These are phyloP conservation scores for Bombus pascuorum DNA, from an alignment of 1,140 invertebrate genomes.

Conservation along the genomic window DNA sequence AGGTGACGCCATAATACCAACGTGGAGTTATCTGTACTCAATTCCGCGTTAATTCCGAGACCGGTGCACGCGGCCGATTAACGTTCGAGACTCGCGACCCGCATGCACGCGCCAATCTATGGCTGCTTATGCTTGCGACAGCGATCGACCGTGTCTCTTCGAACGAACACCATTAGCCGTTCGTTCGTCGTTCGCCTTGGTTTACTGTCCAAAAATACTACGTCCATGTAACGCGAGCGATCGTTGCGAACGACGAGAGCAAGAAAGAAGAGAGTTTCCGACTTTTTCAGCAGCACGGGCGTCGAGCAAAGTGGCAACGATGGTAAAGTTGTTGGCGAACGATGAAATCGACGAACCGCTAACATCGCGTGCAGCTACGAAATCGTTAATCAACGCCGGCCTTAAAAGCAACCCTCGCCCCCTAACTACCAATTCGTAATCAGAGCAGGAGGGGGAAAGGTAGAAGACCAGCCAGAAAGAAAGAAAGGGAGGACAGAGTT, in stretches of 20 bases:
- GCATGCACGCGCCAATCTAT: background rate
- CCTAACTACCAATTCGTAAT: constrained; percentile 51
- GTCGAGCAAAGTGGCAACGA: background rate
- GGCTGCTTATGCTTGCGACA: background rate
- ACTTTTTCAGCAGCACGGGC: background rate
- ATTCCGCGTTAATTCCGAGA: background rate
- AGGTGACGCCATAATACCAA: too few relatives aligned
- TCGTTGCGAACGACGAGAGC: too few relatives aligned
- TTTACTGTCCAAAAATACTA: too few relatives aligned
- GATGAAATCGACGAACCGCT: constrained; percentile 50
- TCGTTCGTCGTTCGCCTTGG: too few relatives aligned
- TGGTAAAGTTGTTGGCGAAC: background rate
- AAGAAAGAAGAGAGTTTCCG: too few relatives aligned
- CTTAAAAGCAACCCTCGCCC: constrained; percentile 56
- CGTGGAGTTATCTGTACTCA: too few relatives aligned
- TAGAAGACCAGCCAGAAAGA: background rate
- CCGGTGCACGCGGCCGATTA: background rate
- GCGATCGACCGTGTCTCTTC: too few relatives aligned
- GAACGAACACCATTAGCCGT: too few relatives aligned
- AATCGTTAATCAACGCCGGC: constrained; percentile 67
- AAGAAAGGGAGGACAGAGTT: background rate
- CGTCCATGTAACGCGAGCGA: too few relatives aligned
- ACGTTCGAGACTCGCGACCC: background rate
- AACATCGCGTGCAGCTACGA: constrained; percentile 62
- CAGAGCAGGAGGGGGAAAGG: background rate